Conservation (phyloP, 2,888 invertebrate species). For the Tipula lateralis region DNA sequence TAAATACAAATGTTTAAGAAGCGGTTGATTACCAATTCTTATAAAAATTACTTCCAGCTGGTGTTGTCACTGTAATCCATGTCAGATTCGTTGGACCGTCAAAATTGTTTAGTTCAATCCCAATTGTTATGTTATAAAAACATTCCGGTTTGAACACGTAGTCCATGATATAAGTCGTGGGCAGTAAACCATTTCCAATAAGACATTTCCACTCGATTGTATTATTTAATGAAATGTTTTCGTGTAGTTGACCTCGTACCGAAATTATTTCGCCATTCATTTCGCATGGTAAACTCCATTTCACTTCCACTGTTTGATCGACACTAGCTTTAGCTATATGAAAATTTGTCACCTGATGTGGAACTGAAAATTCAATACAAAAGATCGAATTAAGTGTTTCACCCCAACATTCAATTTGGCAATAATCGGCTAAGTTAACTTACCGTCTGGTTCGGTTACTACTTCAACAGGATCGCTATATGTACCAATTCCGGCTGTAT, state of each 20-base stretch:
- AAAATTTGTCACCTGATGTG: neutral
- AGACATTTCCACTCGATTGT: neutral
- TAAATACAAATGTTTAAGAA: too few relatives aligned
- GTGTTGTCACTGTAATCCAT: neutral
- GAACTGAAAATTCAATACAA: too few relatives aligned
- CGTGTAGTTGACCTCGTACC: neutral
- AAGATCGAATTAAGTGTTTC: too few relatives aligned
- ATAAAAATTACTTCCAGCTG: neutral
- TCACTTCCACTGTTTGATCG: neutral
- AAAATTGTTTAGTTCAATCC: neutral
- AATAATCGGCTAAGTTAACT: slow-evolving; percentile 6
- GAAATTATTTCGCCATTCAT: neutral
- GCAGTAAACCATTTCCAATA: neutral
- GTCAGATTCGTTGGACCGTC: neutral
- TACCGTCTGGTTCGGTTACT: neutral
- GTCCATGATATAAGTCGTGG: neutral
- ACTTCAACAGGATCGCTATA: neutral
- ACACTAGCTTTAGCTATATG: neutral
- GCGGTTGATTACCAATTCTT: neutral
- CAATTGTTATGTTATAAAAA: neutral
- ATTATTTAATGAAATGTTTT: too few relatives aligned
- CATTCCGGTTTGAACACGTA: neutral
- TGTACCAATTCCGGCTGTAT: neutral
- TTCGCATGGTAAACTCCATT: neutral
- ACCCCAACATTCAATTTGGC: too few relatives aligned